These are phyloP conservation scores for Coenonympha glycerion DNA, from an alignment of 2,888 invertebrate species.

Conservation along the genomic window DNA sequence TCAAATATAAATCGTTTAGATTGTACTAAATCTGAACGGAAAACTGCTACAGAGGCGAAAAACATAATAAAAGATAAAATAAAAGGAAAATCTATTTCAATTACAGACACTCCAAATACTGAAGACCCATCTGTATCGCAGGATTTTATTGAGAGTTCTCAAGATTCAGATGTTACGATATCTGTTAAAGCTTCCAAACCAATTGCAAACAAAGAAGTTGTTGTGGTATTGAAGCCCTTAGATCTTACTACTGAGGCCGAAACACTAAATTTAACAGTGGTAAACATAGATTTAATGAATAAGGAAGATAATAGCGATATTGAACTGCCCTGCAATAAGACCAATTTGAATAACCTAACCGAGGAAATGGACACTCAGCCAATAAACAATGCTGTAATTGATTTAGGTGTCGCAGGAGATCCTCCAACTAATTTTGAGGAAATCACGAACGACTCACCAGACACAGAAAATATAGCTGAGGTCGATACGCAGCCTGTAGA, in stretches of 20 bases:
- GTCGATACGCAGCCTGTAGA: constrained; percentile 55
- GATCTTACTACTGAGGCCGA: constrained; percentile 8
- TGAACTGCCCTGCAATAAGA: constrained; percentile 53
- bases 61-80: constrained; percentile 37
- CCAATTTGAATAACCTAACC: constrained; percentile 41
- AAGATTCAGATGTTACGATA: constrained; percentile 61
- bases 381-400: constrained; percentile 35
- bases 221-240: constrained; percentile 36
- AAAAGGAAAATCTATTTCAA: constrained; percentile 29
- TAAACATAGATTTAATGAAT: constrained; percentile 14
- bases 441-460: constrained; percentile 34
- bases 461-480: constrained; percentile 37
- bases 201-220: constrained; percentile 33
- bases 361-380: constrained; percentile 59
- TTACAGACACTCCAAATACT: constrained; percentile 41
- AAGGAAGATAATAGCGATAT: constrained; percentile 47
- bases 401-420: constrained; percentile 38
- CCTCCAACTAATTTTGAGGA: constrained; percentile 36
- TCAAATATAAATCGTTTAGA: constrained; percentile 41
- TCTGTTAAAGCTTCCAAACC: constrained; percentile 50
- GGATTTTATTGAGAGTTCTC: constrained; percentile 79
- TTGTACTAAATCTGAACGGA: constrained; percentile 34
- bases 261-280: constrained; percentile 26
- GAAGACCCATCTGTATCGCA: constrained; percentile 43
- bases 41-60: constrained; percentile 31